Conservation (phyloP, 1,140 invertebrate species). For the Bombus waltoni region DNA sequence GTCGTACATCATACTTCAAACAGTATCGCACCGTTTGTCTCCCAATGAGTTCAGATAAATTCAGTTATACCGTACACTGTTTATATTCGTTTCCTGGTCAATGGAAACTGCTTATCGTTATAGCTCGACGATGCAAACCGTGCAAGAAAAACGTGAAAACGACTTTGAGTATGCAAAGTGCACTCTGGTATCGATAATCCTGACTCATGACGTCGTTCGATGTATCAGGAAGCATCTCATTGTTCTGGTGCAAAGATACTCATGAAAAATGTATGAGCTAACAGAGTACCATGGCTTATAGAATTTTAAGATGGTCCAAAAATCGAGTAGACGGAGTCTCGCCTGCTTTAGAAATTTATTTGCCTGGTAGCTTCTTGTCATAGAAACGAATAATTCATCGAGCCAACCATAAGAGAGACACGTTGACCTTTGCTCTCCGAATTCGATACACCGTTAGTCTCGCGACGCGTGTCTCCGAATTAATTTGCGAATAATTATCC, state of each 20-base stretch:
- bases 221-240: background rate
- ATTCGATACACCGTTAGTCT: background rate
- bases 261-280: conserved; percentile 29
- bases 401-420: too few species aligned
- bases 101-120: background rate
- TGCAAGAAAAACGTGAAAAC: background rate
- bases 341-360: background rate
- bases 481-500: conserved; percentile 13
- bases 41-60: too few species aligned
- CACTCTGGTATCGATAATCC: conserved; percentile 6
- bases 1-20: too few species aligned
- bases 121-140: background rate
- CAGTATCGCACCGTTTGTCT: too few species aligned
- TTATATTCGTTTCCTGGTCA: background rate
- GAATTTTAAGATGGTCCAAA: background rate
- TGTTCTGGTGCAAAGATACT: background rate
- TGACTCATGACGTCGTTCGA: background rate
- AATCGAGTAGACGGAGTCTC: background rate
- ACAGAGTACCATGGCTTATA: background rate
- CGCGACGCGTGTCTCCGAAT: background rate
- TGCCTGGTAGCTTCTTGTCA: too few species aligned
- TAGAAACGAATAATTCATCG: conserved; percentile 10
- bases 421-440: too few species aligned
- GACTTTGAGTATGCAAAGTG: conserved; percentile 12
- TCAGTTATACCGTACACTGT: background rate